Base-by-base conservation (phyloP, 2,113 vertebrate genomes). In the Onychorhynchus coronatus region DNA sequence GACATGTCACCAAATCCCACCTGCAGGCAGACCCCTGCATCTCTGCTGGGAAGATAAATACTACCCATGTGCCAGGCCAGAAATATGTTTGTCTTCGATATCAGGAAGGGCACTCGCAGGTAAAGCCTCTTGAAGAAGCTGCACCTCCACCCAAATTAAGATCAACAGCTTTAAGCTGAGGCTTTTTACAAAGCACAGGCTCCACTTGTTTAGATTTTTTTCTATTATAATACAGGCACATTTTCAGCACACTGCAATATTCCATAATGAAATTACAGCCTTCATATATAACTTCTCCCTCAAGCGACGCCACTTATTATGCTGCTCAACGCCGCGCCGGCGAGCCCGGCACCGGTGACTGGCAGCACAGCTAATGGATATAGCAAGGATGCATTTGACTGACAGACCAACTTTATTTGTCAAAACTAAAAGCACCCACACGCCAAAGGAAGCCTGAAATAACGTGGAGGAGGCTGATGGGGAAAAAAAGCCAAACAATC, bases 351-450 rank as follows among this genome's bases (percentile, higher is more conserved):
- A 24, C 58, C 3, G 1, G 27, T 76, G 75, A 96, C 67, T 94
- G 89, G 82, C 95, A 95, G 92, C 52, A 89, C 37, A 92, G 73
- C 70, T 94, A 91, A 96, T 89, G 83, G 88, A 30, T 71, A 85
- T 0, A 94, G 93, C 61, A 65, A 46, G 58, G 92, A 91, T 92
- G 91, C 2, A 1, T 84, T 3, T 75, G 79, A 95, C 37, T 94
- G 91, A 91, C 86, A 91, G 70, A 39, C 52, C 68, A 63, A 72
- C 91, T 86, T 77, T 20, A 89, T 92, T 73, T 93, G 73, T 87
- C 92, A 96, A 78, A 95, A 52, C 35, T 80, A 87, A 65, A 41
- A 85, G 81, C 55, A 88, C 55, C 55, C 44, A 12, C n/a, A 47
- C 15, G 52, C n/a, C 3, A 6, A 74, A 92, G 68, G 88, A 73